These are phyloP conservation scores for Drosophila meridionalis DNA, from an alignment of 2,888 invertebrate genomes.

Conservation along the genomic window DNA sequence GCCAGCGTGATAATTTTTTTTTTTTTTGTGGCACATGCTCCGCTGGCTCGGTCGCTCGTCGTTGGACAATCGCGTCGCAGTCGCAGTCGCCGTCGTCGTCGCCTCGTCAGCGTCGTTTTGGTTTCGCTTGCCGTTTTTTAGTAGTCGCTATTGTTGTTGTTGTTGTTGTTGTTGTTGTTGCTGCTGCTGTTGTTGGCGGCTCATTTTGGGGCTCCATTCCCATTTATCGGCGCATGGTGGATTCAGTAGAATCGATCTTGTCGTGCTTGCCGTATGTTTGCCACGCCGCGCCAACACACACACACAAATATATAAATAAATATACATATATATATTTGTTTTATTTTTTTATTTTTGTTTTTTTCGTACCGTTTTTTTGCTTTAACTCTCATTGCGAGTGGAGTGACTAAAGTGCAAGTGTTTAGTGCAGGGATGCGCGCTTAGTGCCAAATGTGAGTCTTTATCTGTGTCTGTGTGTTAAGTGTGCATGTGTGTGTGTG, in stretches of 20 bases:
- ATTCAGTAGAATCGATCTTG: constrained; percentile 85
- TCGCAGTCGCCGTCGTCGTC: constrained; percentile 9
- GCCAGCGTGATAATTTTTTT: constrained; percentile 37
- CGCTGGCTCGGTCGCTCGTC: constrained; percentile 24
- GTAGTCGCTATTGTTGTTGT: constrained; percentile 36
- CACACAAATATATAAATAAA: neutral
- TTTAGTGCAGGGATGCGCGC: neutral
- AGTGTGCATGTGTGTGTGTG: constrained; percentile 1
- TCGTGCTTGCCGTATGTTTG: constrained; percentile 81
- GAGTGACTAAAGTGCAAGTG: constrained; percentile 32
- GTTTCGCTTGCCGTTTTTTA: constrained; percentile 41
- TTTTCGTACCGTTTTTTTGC: neutral
- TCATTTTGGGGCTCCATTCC: constrained; percentile 59
- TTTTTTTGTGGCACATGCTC: constrained; percentile 51
- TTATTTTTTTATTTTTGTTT: constrained; percentile 9
- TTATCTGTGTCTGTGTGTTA: neutral
- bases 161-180: constrained; percentile 17
- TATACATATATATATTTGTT: neutral
- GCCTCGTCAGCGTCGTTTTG: constrained; percentile 16
- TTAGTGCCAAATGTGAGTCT: constrained; percentile 16
- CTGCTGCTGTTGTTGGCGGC: constrained; percentile 29
- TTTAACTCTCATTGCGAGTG: constrained; percentile 8
- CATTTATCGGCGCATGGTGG: constrained; percentile 51
- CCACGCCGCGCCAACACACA: constrained; percentile 47
- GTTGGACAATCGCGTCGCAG: constrained; percentile 43